phyloP scores from a whole-genome alignment of 2,888 invertebrate genomes.

The Andrena fulva region DNA sequence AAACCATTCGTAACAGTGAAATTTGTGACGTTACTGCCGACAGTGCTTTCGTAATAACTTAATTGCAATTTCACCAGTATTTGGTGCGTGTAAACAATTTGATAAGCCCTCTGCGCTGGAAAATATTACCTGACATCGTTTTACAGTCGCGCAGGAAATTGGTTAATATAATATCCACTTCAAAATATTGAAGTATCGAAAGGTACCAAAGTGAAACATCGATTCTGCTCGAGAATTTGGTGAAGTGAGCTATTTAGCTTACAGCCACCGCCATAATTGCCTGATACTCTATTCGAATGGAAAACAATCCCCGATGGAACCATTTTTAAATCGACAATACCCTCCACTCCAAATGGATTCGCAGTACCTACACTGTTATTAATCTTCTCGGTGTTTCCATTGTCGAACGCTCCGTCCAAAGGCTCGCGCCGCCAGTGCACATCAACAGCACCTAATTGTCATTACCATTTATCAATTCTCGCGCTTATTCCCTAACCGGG shows the following conservation, averaged over 20 bases:
- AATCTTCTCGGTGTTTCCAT: neutral
- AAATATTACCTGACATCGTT: conserved; percentile 28
- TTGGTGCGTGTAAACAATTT: conserved; percentile 34
- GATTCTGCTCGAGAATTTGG: too few relatives aligned
- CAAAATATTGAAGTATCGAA: neutral
- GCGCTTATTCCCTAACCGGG: conserved; percentile 27
- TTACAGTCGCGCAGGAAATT: conserved; percentile 13
- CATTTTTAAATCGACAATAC: neutral
- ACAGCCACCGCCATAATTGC: neutral
- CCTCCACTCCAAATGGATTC: neutral
- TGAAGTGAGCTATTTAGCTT: too few relatives aligned
- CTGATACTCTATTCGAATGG: neutral
- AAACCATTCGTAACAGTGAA: neutral
- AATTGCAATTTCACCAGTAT: conserved; percentile 22
- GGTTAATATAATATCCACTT: conserved; percentile 10
- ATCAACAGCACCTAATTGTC: conserved; percentile 13
- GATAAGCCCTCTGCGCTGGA: conserved; percentile 26
- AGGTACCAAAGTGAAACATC: neutral
- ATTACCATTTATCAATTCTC: conserved; percentile 39
- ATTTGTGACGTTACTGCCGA: neutral
- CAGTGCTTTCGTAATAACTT: conserved; percentile 9
- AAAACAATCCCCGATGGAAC: neutral
- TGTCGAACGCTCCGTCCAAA: neutral
- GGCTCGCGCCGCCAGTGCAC: neutral
- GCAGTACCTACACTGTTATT: neutral